Evolutionary conservation across 2,888 invertebrate species (phyloP).

Genomic region (Melinopterus prodromus): DNA sequence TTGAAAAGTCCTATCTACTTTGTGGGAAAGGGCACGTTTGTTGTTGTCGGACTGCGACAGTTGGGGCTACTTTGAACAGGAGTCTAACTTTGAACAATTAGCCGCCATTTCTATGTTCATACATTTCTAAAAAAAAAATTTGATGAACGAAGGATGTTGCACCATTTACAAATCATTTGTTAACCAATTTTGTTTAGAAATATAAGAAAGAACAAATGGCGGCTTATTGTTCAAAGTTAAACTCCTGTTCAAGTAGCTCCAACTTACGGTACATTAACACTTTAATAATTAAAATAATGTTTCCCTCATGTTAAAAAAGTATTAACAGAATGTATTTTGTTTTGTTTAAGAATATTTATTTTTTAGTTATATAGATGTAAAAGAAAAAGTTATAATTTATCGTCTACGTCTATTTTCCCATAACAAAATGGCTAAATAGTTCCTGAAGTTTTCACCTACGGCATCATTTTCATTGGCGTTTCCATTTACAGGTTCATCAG

Average conservation of each 20-base stretch:
- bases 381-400: not conserved
- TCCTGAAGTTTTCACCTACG: not conserved
- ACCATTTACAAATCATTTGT: no score
- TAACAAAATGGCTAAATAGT: constrained; percentile 4
- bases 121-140: no score
- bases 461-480: not conserved
- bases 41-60: not conserved
- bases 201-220: not conserved
- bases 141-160: no score
- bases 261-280: not conserved
- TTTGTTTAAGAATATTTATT: not conserved
- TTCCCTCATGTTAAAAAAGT: not conserved
- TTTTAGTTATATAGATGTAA: no score
- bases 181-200: not conserved
- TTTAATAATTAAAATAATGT: not conserved
- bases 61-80: not conserved
- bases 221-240: not conserved
- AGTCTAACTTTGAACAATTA: not conserved
- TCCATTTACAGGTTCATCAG: not conserved
- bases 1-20: not conserved
- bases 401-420: not conserved
- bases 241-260: not conserved
- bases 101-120: not conserved
- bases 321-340: not conserved
- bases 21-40: not conserved